Evolutionary conservation across 2,888 invertebrate species (phyloP), one percentile per base, ranked within the genome.

Genomic region (Papilio demoleus): DNA sequence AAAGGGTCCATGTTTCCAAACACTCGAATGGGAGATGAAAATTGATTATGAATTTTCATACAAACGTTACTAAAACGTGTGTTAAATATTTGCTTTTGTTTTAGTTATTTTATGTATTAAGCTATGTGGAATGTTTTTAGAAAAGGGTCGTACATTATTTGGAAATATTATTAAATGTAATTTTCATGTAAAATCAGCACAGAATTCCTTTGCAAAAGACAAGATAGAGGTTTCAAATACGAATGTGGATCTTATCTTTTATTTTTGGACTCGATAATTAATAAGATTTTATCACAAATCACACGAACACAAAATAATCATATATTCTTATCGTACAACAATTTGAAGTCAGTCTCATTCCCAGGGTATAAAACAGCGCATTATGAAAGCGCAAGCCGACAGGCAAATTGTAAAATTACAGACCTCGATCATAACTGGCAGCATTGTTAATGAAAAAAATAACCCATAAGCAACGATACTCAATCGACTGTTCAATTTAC

Each of bases 331-430:
- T 12, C 14, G n/a, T 36, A 34, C 34, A 36, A 59, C 34, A 19
- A 59, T 22, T 42, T 24, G 36, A 38, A 58, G 34, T 31, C 45
- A 50, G 22, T 27, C 38, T 14, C 45, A 38, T 67, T 62, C 36
- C 31, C 42, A 60, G n/a, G 38, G 59, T 64, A 64, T 50, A 31
- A 63, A n/a, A 24, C 60, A 14, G 22, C n/a, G 34, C 31, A 61
- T 59, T 66, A 70, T 77, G 74, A 70, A 70, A 72, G 68, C 58
- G 71, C 75, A 77, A 80, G 22, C 56, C 22, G 47, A 63, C 42
- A 42, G 17, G 34, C 42, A 81, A 86, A 83, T 78, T 77, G 77
- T 78, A 70, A 85, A 86, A 88, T 88, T 85, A 87, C 80, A 85
- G 81, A 74, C 75, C 75, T 71, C 67, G 68, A 70, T 68, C 72